These are phyloP conservation scores for Drosophila anomelani DNA, from an alignment of 2,888 invertebrate species.

Conservation along the genomic window DNA sequence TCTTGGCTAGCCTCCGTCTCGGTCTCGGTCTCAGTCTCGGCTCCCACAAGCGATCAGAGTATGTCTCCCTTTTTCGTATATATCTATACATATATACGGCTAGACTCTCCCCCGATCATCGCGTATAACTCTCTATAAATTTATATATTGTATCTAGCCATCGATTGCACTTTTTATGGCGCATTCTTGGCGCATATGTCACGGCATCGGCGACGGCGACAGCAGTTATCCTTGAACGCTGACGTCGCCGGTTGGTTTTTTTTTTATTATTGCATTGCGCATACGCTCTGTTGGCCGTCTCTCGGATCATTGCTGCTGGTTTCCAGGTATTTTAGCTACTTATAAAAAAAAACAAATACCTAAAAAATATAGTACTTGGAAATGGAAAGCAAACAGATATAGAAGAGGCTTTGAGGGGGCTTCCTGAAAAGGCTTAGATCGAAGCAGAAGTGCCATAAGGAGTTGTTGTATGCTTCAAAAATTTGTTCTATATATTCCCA, in stretches of 20 bases:
- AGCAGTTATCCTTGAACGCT: constrained; percentile 72
- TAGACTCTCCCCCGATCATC: constrained; percentile 53
- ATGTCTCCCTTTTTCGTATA: neutral
- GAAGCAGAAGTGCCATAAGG: neutral
- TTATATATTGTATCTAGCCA: constrained; percentile 16
- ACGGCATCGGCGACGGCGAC: constrained; percentile 43
- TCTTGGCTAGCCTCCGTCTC: constrained; percentile 5
- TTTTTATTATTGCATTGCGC: constrained; percentile 52
- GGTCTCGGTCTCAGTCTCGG: neutral
- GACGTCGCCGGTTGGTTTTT: constrained; percentile 10
- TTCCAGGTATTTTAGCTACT: constrained; percentile 29
- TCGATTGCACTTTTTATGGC: constrained; percentile 58
- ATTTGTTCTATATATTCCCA: neutral
- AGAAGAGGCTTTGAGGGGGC: neutral
- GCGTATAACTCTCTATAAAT: neutral
- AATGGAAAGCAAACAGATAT: neutral
- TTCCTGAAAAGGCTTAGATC: neutral
- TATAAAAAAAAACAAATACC: constrained; percentile 1
- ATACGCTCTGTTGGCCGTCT: constrained; percentile 59
- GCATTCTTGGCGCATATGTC: constrained; percentile 74
- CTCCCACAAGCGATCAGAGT: constrained; percentile 16
- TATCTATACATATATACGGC: neutral
- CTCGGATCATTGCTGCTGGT: constrained; percentile 24
- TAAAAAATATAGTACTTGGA: neutral
- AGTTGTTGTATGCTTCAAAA: neutral